Percentiles rank a stretch among this genome's conserved stretches.
phyloP scores from a whole-genome alignment of 2,113 vertebrate species.

The cat (Felis catus) region F.catus_Fca126_mat1.0 CM031425.1:15842001-15842500 shows the following conservation, averaged over 20 bases:
- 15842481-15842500: neutral
- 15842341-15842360: neutral
- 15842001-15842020: neutral
- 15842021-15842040: neutral
- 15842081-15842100: neutral
- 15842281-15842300: neutral
- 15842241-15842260: neutral
- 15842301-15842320: neutral
- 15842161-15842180: neutral
- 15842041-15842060: neutral
- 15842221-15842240: neutral
- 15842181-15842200: neutral
- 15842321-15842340: neutral
- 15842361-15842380: neutral
- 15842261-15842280: neutral
- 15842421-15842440: neutral
- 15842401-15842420: neutral
- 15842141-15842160: neutral
- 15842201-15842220: neutral
- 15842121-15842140: neutral
- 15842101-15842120: too few species aligned
- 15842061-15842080: neutral
- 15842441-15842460: neutral
- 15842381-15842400: neutral
- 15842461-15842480: neutral